These are phyloP conservation scores for Rotaria macrura DNA, from an alignment of 2,888 invertebrate species.

Conservation along the genomic window DNA sequence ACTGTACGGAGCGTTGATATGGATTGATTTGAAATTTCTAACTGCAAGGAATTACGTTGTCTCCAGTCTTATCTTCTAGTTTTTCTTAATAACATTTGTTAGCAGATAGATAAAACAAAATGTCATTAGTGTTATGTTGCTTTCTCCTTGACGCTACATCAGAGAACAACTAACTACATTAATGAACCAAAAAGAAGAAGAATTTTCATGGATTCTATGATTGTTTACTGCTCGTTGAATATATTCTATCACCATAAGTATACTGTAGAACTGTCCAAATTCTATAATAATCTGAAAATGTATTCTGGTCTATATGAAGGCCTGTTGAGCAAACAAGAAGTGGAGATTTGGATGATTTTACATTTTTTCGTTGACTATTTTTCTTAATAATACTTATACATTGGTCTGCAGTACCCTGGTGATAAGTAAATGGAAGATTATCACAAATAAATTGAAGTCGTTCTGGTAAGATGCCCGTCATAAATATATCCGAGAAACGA, in stretches of 20 bases:
- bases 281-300: conserved; percentile 14
- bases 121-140: too few relatives aligned
- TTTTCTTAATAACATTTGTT: too few relatives aligned
- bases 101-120: too few relatives aligned
- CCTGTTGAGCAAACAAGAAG: conserved; percentile 5
- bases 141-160: too few relatives aligned
- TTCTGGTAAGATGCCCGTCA: background rate
- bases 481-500: conserved; percentile 2
- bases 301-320: background rate
- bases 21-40: too few relatives aligned
- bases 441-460: background rate
- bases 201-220: background rate
- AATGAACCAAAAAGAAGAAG: too few relatives aligned
- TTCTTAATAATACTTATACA: background rate
- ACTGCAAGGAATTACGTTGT: too few relatives aligned
- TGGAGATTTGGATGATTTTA: background rate
- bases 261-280: background rate
- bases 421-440: background rate
- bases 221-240: background rate
- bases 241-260: background rate
- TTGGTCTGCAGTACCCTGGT: background rate
- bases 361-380: background rate
- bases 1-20: too few relatives aligned
- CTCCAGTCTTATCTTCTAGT: too few relatives aligned
- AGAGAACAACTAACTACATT: too few relatives aligned